Evolutionary conservation across 2,888 invertebrate genomes (phyloP).

Genomic region (Drosophila seclusa): DNA sequence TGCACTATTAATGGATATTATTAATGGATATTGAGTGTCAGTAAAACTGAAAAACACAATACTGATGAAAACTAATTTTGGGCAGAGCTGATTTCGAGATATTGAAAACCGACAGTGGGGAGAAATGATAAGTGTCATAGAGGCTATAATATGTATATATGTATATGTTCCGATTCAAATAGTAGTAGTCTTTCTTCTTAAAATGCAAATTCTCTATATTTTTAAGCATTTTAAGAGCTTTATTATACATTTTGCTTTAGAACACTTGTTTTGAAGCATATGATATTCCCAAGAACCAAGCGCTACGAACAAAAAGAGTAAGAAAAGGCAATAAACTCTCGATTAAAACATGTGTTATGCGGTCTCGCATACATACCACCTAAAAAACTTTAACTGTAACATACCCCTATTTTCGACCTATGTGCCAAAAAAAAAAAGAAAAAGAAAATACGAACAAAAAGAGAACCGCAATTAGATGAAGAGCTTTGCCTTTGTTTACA

Average conservation of each 20-base stretch:
- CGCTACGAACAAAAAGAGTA: neutral
- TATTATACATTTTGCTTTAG: neutral
- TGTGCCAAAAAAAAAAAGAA: constrained; percentile 4
- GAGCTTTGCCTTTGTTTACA: constrained; percentile 40
- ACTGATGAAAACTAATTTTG: neutral
- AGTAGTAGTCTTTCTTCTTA: neutral
- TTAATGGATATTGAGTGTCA: neutral
- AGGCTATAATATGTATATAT: neutral
- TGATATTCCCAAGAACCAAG: neutral
- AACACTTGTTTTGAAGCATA: neutral
- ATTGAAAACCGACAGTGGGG: neutral
- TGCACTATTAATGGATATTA: neutral
- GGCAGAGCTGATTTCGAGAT: neutral
- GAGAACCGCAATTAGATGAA: constrained; percentile 29
- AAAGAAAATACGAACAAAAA: constrained; percentile 4
- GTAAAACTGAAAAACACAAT: neutral
- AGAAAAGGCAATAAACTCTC: neutral
- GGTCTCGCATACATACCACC: constrained; percentile 14
- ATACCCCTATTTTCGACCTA: constrained; percentile 27
- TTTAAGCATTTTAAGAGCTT: neutral
- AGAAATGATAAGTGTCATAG: neutral
- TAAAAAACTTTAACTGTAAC: constrained; percentile 22
- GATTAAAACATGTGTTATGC: neutral
- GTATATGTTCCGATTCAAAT: neutral
- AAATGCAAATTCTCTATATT: neutral